Conservation (phyloP, 2,888 invertebrate species). For the Cantharis lateralis region DNA sequence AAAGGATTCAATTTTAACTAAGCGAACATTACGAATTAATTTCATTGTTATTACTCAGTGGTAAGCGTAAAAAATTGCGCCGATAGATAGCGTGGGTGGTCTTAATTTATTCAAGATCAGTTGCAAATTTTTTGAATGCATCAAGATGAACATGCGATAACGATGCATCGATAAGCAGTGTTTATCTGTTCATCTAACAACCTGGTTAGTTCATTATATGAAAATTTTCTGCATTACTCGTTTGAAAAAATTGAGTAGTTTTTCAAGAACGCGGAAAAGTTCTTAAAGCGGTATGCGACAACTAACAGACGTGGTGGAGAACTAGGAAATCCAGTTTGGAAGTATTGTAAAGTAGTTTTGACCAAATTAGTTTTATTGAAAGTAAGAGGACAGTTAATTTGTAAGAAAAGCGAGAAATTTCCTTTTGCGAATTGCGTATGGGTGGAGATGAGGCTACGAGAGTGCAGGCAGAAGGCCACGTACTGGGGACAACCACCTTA, state of each 20-base stretch:
- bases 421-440: neutral
- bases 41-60: no score
- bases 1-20: no score
- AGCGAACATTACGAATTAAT: no score
- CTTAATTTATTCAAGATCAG: conserved; percentile 1
- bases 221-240: neutral
- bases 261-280: neutral
- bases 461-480: neutral
- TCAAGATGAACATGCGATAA: conserved; percentile 17
- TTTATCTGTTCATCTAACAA: conserved; percentile 21
- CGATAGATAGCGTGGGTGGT: conserved; percentile 9
- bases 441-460: neutral
- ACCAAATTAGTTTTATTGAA: conserved; percentile 1
- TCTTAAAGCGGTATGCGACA: neutral
- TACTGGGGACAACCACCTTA: neutral
- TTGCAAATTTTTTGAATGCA: conserved; percentile 6
- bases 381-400: neutral
- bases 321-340: conserved; percentile 2
- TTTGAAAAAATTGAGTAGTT: neutral
- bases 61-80: neutral
- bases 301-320: neutral
- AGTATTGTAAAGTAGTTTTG: neutral
- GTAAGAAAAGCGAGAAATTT: neutral
- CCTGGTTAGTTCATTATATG: neutral
- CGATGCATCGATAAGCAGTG: conserved; percentile 7